phyloP scores from a whole-genome alignment of 2,888 invertebrate species.

The Stenodema calcarata region DNA sequence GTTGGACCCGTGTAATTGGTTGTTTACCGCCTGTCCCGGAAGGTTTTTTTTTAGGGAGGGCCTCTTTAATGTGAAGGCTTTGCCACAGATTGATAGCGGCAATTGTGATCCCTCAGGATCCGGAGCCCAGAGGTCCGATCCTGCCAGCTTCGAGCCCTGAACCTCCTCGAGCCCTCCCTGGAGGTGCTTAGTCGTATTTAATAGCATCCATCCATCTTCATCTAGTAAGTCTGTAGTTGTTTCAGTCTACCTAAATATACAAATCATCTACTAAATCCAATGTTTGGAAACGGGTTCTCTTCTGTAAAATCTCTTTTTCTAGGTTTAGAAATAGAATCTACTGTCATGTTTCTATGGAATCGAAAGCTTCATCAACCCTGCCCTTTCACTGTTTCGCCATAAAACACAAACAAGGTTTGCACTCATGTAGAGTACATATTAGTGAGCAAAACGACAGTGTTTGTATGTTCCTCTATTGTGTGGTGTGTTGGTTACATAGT shows the following conservation, averaged over 20 bases:
- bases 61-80: background rate
- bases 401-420: no score
- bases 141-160: background rate
- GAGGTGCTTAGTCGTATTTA: background rate
- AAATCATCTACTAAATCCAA: background rate
- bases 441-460: no score
- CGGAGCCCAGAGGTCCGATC: background rate
- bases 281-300: background rate
- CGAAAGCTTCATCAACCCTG: no score
- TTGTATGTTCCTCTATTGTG: no score
- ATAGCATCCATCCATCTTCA: background rate
- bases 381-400: no score
- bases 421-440: no score
- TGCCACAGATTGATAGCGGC: constrained; percentile 8
- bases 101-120: background rate
- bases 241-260: background rate
- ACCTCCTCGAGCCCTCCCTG: background rate
- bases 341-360: background rate
- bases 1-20: background rate
- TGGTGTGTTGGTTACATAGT: no score
- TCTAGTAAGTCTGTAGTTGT: background rate
- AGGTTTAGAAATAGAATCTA: background rate
- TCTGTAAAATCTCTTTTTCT: background rate
- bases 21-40: constrained; percentile 16
- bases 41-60: background rate